Conservation (phyloP, 2,797 vertebrate species). For the Rhadinocentrus ornatus region DNA sequence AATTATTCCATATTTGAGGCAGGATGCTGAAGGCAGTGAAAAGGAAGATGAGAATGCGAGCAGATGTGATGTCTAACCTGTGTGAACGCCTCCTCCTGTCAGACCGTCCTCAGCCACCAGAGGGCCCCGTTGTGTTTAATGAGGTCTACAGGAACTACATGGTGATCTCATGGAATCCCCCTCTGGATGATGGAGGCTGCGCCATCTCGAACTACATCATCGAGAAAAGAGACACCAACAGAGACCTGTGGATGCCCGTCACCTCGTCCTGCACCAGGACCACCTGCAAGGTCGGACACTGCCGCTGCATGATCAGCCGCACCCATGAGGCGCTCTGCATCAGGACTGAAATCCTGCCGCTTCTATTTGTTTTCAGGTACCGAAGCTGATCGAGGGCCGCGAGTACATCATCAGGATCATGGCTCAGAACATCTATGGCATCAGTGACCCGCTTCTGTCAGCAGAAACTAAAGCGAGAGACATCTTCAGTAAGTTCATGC, state of each 20-base stretch:
- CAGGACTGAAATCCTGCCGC: neutral
- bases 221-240: slow-evolving; percentile 95
- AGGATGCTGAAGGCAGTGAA: neutral
- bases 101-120: slow-evolving; percentile 96
- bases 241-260: slow-evolving; percentile 98
- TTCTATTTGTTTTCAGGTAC: slow-evolving; percentile 69
- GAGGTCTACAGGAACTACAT: slow-evolving; percentile 95
- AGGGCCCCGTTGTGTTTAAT: slow-evolving; percentile 94
- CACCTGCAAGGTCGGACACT: slow-evolving; percentile 85
- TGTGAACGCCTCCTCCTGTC: slow-evolving; percentile 23
- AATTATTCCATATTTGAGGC: no score
- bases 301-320: no score
- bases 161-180: slow-evolving; percentile 96
- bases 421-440: slow-evolving; percentile 96
- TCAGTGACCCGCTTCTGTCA: slow-evolving; percentile 94
- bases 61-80: neutral
- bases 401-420: slow-evolving; percentile 96
- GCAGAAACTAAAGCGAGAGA: slow-evolving; percentile 93
- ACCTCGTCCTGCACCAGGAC: slow-evolving; percentile 92
- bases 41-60: no score
- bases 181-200: slow-evolving; percentile 95
- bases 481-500: slow-evolving; percentile 89
- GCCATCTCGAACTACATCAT: slow-evolving; percentile 95
- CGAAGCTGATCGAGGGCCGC: slow-evolving; percentile 95
- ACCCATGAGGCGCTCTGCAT: no score